Percentiles rank a stretch among this genome's conserved stretches.
These are phyloP conservation scores for Xyliphius kryptos DNA, from an alignment of 2,113 vertebrate species.

Conservation along the genomic window DNA sequence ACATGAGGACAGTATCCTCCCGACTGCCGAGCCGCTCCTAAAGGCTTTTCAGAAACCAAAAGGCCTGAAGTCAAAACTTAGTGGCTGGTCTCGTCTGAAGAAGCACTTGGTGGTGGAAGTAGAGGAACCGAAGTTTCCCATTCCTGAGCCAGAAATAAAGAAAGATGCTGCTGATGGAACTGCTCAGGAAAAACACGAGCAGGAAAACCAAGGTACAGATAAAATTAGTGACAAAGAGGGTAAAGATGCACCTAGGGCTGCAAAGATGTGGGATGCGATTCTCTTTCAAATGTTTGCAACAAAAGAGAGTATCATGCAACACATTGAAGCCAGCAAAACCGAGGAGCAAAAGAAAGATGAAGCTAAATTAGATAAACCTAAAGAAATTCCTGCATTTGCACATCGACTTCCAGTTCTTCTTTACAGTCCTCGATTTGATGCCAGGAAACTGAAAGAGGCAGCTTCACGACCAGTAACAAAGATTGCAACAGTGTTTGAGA, in stretches of 20 bases:
- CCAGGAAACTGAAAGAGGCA: slow-evolving; percentile 81
- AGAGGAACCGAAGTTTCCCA: slow-evolving; percentile 62
- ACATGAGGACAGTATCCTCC: slow-evolving; percentile 21
- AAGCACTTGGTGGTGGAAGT: slow-evolving; percentile 81
- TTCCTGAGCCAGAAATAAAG: slow-evolving; percentile 41
- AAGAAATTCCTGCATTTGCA: slow-evolving; percentile 60
- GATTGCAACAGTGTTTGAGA: slow-evolving; percentile 63
- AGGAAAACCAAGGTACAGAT: slow-evolving; percentile 21
- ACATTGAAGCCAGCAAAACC: slow-evolving; percentile 59
- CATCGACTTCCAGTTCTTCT: slow-evolving; percentile 77
- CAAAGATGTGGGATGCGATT: slow-evolving; percentile 86
- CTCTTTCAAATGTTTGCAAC: slow-evolving; percentile 79
- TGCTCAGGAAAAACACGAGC: slow-evolving; percentile 20
- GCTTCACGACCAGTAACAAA: slow-evolving; percentile 70
- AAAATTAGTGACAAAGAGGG: slow-evolving; percentile 24
- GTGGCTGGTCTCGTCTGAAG: slow-evolving; percentile 84
- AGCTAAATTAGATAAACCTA: slow-evolving; percentile 27
- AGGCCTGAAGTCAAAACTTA: slow-evolving; percentile 53
- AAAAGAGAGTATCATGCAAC: slow-evolving; percentile 67
- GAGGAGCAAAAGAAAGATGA: slow-evolving; percentile 49
- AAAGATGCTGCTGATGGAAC: slow-evolving; percentile 31
- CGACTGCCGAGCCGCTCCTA: slow-evolving; percentile 47
- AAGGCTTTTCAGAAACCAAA: slow-evolving; percentile 58
- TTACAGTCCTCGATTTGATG: slow-evolving; percentile 81
- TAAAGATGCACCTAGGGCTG: slow-evolving; percentile 62